Base-by-base conservation (phyloP, 2,888 invertebrate genomes). In the Xestia xanthographa region DNA sequence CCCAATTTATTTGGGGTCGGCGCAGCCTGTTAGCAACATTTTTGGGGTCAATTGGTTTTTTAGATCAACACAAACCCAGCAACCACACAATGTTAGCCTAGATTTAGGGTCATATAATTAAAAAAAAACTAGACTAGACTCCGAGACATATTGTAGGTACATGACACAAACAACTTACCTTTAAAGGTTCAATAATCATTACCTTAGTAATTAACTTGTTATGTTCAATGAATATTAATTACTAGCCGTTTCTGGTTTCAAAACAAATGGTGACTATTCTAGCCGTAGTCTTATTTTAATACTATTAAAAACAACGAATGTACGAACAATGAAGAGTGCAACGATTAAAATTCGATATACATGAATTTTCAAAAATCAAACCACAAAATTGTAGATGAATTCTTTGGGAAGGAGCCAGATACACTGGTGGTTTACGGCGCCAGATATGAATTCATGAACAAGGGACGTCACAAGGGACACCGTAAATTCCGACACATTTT, bases 201-300 rank as follows among this genome's bases (percentile, higher is more conserved):
- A 45, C 22, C 63, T 48, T 20, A 50, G 65, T 62, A 73, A 77
- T 68, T 62, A 34, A 73, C 67, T 69, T 71, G 73, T 82, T 77
- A 62, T 34, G 63, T 53, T 69, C 62, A 65, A 77, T 83, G 75
- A 87, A 80, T 79, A 83, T 75, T 79, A 70, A 87, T 67, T 70
- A 72, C 66, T 41, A 67, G 72, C 66, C n/a, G 79, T 87, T 81
- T 76, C 83, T 72, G 53, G 34, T 68, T 80, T 79, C 11, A 68
- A 72, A 75, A 81, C 83, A 76, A 79, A 78, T 77, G 41, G 66
- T 53, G 62, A 41, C 63, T 86, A 84, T 84, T 83, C 79, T 66
- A 63, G 66, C 63, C 63, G 72, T 72, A 75, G 73, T 34, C 50
- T n/a, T n/a, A n/a, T n/a, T n/a, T n/a, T n/a, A n/a, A n/a, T n/a